Percentiles rank a stretch among this genome's conserved stretches.
Conservation (phyloP, 23 tunicate genomes). For the Halocynthia roretzi region DNA sequence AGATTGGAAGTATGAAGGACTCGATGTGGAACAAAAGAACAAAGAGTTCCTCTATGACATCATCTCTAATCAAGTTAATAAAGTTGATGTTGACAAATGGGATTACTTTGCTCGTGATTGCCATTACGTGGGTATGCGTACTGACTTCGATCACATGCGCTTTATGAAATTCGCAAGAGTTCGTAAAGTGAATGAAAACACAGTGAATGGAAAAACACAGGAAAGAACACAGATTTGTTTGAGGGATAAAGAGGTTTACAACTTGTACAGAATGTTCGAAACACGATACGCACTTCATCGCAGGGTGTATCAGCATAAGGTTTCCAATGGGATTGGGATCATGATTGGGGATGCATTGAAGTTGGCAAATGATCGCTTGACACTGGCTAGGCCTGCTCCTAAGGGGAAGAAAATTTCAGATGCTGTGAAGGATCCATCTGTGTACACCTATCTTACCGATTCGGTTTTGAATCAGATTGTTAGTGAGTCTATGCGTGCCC, state of each 20-base stretch:
- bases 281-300: constrained; percentile 52
- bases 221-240: constrained; percentile 43
- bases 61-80: constrained; percentile 60
- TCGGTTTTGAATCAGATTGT: constrained; percentile 47
- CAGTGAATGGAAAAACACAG: too few relatives aligned
- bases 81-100: constrained; percentile 93
- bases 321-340: constrained; percentile 26
- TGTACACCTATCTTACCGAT: constrained; percentile 54
- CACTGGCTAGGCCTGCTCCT: constrained; percentile 2
- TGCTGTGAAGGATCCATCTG: constrained; percentile 41
- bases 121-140: constrained; percentile 68
- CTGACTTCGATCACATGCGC: constrained; percentile 77
- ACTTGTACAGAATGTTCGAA: constrained; percentile 73
- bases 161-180: constrained; percentile 53
- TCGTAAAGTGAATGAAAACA: constrained; percentile 25
- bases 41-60: constrained; percentile 84
- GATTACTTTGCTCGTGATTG: constrained; percentile 92
- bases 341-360: constrained; percentile 81
- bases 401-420: constrained; percentile 27
- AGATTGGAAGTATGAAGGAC: constrained; percentile 31
- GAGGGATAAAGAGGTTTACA: constrained; percentile 57
- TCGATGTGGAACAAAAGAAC: constrained; percentile 2
- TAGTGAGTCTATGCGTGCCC: constrained; percentile 1
- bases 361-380: constrained; percentile 36
- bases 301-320: constrained; percentile 68